Evolutionary conservation across 2,113 vertebrate species (phyloP).

Genomic region (Thalassarche chlororhynchos): DNA sequence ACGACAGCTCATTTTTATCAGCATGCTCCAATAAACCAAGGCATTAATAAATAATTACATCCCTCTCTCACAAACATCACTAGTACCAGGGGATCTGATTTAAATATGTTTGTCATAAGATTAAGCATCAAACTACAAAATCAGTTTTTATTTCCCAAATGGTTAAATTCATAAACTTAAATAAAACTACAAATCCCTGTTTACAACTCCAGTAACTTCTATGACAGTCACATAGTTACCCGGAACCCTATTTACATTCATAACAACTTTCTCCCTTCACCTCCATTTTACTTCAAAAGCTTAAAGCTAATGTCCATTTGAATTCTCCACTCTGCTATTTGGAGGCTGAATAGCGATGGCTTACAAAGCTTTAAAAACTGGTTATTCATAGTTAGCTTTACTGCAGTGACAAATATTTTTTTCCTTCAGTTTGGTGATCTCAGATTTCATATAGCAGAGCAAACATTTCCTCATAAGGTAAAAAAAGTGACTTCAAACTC

Average conservation of each 20-base stretch:
- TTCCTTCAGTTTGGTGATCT: neutral
- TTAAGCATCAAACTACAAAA: neutral
- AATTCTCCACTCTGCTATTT: neutral
- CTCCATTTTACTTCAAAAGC: neutral
- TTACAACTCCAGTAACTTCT: neutral
- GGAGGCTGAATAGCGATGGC: neutral
- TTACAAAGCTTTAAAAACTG: neutral
- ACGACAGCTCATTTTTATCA: neutral
- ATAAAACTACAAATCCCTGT: neutral
- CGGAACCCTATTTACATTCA: neutral
- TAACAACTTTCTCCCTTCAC: neutral
- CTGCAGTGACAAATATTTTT: neutral
- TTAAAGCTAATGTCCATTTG: neutral
- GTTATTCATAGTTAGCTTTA: neutral
- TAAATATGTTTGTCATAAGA: neutral
- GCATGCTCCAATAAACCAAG: neutral
- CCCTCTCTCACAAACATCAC: neutral
- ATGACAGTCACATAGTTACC: neutral
- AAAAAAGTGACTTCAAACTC: neutral
- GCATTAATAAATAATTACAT: conserved; percentile 50
- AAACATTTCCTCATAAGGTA: neutral
- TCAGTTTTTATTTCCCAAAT: neutral
- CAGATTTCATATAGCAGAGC: neutral
- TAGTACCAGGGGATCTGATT: neutral
- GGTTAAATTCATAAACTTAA: neutral